Base-by-base conservation (phyloP, 2,797 vertebrate species). In the Manis pentadactyla region DNA sequence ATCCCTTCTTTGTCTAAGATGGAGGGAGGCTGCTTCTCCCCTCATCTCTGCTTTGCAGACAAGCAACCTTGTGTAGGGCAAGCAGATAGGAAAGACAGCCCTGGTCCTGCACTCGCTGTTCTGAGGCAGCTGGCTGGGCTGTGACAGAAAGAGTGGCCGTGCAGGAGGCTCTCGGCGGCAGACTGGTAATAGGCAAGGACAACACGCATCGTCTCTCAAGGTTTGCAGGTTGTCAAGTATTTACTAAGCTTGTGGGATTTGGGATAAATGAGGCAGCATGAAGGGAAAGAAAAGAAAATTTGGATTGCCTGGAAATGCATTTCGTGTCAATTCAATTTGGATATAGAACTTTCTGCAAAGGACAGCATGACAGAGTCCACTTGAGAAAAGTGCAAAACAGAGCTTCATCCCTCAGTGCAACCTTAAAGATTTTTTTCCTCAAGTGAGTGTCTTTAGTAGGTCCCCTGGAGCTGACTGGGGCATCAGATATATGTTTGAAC, bases 321-420 rank as follows among this genome's bases (percentile, higher is more conserved):
- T 68, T 34, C 39, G 18, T 37, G 53, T 49, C 27, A 31, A 61
- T 94, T 49, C 27, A 27, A 61, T 94, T 89, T 93, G 61, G 87
- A 93, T 69, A 74, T 18, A 94, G 49, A 78, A 55, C 39, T 51
- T 59, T 79, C 57, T 87, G 66, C 59, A 87, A 79, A 83, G 63
- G 34, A 81, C 57, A 49, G 25, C 14, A 9, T 27, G 19, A 51
- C 63, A 78, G 27, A 61, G 59, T 34, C 42, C 29, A 31, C 53
- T 73, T 59, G 69, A 96, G 49, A 18, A 75, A 92, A 94, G 57
- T 74, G 37, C 39, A 46, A 81, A 63, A 9, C 7, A 75, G 39
- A 71, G 18, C 39, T 34, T 84, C 84, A 46, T 95, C 42, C 25
- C 21, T 51, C n/a, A 2, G 12, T 27, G 29, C 51, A 39, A 18